Evolutionary conservation across 2,113 vertebrate genomes (phyloP).

Genomic region (Pachycephala philippinensis): DNA sequence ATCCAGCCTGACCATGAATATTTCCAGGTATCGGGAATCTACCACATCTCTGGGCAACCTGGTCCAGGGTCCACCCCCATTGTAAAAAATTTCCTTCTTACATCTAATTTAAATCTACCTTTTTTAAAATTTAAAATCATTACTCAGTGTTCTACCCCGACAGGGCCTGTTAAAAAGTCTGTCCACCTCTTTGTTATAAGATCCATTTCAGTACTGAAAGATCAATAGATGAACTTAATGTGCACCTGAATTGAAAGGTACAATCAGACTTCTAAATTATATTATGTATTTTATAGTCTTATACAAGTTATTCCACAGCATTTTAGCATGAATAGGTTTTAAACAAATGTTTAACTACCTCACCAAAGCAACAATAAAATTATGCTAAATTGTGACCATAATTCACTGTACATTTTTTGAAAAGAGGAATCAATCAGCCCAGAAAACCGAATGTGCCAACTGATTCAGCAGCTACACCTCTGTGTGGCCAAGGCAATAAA

Average conservation of each 20-base stretch:
- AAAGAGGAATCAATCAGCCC: not conserved
- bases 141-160: not conserved
- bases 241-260: not conserved
- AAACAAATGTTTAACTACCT: conserved; percentile 1
- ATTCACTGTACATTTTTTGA: not conserved
- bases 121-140: not conserved
- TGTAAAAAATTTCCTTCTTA: not conserved
- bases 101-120: not conserved
- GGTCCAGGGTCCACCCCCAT: too few species aligned
- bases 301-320: not conserved
- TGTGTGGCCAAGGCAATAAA: not conserved
- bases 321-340: not conserved
- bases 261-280: not conserved
- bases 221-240: not conserved
- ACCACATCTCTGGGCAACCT: not conserved
- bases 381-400: not conserved
- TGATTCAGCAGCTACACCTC: not conserved
- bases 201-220: not conserved
- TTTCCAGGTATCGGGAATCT: not conserved
- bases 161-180: not conserved
- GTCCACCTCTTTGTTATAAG: not conserved
- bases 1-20: not conserved
- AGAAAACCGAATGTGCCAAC: not conserved
- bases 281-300: not conserved
- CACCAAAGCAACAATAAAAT: not conserved